Evolutionary conservation across 2,113 vertebrate species (phyloP).

Genomic region (Heloderma charlesbogerti): DNA sequence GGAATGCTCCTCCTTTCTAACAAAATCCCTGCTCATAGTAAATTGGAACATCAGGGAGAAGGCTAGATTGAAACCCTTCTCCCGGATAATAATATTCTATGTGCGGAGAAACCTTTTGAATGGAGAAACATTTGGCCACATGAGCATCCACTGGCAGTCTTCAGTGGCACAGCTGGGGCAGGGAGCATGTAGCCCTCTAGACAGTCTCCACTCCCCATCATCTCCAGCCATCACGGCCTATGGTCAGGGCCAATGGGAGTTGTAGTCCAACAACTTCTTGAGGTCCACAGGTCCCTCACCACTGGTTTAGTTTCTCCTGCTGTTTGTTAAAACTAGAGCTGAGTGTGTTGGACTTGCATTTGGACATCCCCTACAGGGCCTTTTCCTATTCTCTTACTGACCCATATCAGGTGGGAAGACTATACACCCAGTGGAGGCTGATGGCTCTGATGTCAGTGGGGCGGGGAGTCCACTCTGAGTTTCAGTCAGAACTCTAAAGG

Average conservation of each 20-base stretch:
- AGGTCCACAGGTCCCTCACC: too few relatives aligned
- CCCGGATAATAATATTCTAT: not conserved
- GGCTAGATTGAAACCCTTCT: not conserved
- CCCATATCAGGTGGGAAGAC: not conserved
- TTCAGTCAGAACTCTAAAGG: too few relatives aligned
- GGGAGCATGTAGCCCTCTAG: too few relatives aligned
- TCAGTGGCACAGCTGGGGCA: not conserved
- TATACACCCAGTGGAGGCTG: not conserved
- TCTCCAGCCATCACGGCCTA: not conserved
- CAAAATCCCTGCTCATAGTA: not conserved
- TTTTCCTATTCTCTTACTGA: conserved; percentile 8
- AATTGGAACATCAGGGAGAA: not conserved
- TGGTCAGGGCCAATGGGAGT: not conserved
- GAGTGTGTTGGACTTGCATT: not conserved
- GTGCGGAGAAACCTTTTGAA: not conserved
- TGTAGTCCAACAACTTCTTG: too few relatives aligned
- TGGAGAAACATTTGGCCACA: not conserved
- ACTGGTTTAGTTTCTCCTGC: not conserved
- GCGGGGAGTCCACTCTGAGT: too few relatives aligned
- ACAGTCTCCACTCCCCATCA: too few relatives aligned
- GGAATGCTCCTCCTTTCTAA: not conserved
- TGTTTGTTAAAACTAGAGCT: not conserved
- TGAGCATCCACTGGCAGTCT: not conserved
- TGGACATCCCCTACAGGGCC: not conserved
- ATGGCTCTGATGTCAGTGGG: too few relatives aligned